Evolutionary conservation across 2,113 vertebrate species (phyloP), one percentile per base, ranked within the genome.

Genomic region (Zosterops hypoxanthus): DNA sequence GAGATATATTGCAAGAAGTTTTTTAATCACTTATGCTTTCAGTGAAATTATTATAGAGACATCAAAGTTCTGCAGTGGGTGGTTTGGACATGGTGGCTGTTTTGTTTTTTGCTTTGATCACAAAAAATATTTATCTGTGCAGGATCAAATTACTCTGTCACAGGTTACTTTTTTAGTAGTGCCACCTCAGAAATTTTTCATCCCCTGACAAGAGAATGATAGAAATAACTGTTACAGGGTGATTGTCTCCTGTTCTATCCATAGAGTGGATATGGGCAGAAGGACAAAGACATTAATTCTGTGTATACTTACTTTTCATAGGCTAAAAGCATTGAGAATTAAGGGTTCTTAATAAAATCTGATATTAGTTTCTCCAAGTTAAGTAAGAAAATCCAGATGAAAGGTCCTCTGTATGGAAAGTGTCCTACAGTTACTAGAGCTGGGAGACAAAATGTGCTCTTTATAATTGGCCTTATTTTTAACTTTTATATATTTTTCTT

Each of bases 391-490:
- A 85, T 84, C 23, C 12, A 61, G 47, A 70, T 81, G 26, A 77
- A 79, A 96, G 2, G 28, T 84, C 25, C 77, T 73, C 60, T 41
- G 6, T 66, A 33, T 66, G 49, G 82, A 65, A 87, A 28, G 39
- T 71, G 28, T 85, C 44, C 31, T 90, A 31, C 64, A 63, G 47
- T 92, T 87, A 34, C 46, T 71, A 90, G 63, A 61, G 17, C 79
- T 80, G 60, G 22, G 68, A 86, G 61, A 72, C 50, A 80, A 66
- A 66, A 70, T 56, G 18, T 68, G 33, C 56, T 88, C 25, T 82
- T 90, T 72, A 57, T 80, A 41, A 33, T 53, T 92, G 52, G 86
- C 94, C 92, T 98, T 95, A 86, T 42, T 53, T 79, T 91, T 66
- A 60, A 79, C 53, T 78, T 77, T 52, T 22, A 21, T 71, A 3